These are phyloP conservation scores for Aphelenchoides fujianensis DNA, from an alignment of 1,140 invertebrate genomes.

Conservation along the genomic window DNA sequence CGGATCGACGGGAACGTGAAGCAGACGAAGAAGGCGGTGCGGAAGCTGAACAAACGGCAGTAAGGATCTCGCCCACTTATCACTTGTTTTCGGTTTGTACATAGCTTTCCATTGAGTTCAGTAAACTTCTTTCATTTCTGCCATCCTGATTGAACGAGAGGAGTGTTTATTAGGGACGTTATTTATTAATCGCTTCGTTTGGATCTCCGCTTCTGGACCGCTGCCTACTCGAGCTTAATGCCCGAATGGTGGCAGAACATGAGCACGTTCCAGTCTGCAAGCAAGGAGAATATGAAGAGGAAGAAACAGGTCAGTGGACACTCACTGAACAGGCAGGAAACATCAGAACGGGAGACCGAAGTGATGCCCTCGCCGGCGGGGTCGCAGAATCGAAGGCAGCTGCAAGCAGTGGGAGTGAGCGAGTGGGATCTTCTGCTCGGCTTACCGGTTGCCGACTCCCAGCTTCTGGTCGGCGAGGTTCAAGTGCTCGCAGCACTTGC, in stretches of 20 bases:
- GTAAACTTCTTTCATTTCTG: too few species aligned
- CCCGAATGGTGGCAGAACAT: constrained; percentile 53
- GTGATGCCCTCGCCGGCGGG: constrained; percentile 48
- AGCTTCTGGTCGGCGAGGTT: constrained; percentile 48
- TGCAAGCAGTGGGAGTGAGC: too few species aligned
- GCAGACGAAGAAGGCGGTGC: constrained; percentile 38
- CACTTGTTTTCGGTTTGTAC: neutral
- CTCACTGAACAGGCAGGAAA: constrained; percentile 47
- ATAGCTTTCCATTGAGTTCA: too few species aligned
- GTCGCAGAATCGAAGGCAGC: constrained; percentile 51
- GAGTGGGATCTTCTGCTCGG: too few species aligned
- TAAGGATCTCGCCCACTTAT: neutral
- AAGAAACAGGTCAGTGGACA: neutral
- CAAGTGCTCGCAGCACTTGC: constrained; percentile 48
- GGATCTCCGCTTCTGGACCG: neutral
- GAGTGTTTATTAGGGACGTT: neutral
- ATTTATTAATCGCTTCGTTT: neutral
- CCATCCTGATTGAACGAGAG: neutral
- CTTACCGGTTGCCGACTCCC: constrained; percentile 48
- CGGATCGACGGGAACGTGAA: constrained; percentile 35
- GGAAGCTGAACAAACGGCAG: constrained; percentile 21
- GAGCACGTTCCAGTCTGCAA: constrained; percentile 48
- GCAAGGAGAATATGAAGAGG: neutral
- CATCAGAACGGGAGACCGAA: constrained; percentile 45
- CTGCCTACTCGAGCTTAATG: constrained; percentile 47